Conservation (phyloP, 2,888 invertebrate genomes). For the Drosophila demipolita region DNA sequence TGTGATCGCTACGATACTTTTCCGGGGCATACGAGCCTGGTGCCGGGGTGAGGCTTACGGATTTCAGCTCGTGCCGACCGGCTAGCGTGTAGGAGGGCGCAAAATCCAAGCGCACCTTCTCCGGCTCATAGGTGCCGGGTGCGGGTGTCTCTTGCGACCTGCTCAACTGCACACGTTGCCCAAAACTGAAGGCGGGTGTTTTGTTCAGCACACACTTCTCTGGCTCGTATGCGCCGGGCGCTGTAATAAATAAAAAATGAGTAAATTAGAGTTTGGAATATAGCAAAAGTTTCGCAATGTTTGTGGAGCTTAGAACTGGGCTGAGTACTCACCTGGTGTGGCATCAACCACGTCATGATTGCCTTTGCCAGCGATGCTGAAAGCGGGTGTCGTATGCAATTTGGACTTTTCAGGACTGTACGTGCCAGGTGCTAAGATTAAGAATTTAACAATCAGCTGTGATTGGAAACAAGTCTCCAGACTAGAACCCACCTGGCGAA, state of each 20-base stretch:
- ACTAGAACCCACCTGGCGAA: constrained; percentile 84
- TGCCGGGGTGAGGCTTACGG: constrained; percentile 81
- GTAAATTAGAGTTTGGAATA: neutral
- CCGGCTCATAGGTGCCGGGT: constrained; percentile 87
- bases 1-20: constrained; percentile 85
- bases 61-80: constrained; percentile 73
- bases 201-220: constrained; percentile 86
- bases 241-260: constrained; percentile 38
- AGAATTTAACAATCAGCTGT: constrained; percentile 5
- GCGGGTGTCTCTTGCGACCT: constrained; percentile 84
- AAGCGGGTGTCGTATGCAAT: constrained; percentile 86
- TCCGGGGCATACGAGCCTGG: constrained; percentile 87
- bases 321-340: constrained; percentile 72
- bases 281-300: neutral
- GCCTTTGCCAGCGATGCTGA: constrained; percentile 85
- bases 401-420: constrained; percentile 87
- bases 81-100: constrained; percentile 87
- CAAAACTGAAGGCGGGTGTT: constrained; percentile 90
- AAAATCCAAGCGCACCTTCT: constrained; percentile 85
- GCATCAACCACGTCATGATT: constrained; percentile 85
- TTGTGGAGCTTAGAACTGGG: neutral
- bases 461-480: neutral
- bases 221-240: constrained; percentile 88
- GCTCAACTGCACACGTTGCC: constrained; percentile 87
- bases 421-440: constrained; percentile 85